Conservation (phyloP, 2,113 vertebrate genomes). For the Phalacrocorax pelagicus region DNA sequence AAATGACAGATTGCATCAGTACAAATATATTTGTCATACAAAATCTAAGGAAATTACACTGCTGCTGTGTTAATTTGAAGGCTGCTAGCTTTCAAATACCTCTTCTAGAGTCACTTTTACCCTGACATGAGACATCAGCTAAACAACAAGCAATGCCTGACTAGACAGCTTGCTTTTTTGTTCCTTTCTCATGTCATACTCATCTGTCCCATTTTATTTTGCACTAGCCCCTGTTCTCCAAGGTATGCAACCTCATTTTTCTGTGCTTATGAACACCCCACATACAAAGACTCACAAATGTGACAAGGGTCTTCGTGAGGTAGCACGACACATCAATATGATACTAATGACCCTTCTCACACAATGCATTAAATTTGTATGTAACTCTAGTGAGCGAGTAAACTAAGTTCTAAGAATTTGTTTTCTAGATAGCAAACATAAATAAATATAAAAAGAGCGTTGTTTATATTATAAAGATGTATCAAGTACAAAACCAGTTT, state of each 20-base stretch:
- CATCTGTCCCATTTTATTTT: not conserved
- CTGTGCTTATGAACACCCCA: not conserved
- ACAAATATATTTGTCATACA: not conserved
- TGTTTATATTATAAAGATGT: not conserved
- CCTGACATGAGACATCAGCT: not conserved
- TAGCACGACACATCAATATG: not conserved
- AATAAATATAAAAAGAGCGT: not conserved
- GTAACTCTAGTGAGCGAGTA: not conserved
- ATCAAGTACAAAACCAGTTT: not conserved
- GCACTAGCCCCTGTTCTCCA: not conserved
- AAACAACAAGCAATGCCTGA: not conserved
- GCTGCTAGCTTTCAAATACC: not conserved
- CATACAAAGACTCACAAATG: not conserved
- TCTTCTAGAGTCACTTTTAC: not conserved
- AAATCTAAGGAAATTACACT: not conserved
- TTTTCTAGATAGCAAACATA: not conserved
- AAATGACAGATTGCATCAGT: not conserved
- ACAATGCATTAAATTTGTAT: not conserved
- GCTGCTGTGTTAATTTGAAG: not conserved
- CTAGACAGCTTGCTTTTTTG: not conserved
- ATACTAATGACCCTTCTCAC: not conserved
- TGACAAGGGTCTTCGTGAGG: fast-evolving
- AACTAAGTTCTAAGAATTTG: not conserved
- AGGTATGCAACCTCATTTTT: not conserved
- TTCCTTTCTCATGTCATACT: not conserved